Conservation (phyloP, 2,888 invertebrate species). For the Siphonodentalium dalli region DNA sequence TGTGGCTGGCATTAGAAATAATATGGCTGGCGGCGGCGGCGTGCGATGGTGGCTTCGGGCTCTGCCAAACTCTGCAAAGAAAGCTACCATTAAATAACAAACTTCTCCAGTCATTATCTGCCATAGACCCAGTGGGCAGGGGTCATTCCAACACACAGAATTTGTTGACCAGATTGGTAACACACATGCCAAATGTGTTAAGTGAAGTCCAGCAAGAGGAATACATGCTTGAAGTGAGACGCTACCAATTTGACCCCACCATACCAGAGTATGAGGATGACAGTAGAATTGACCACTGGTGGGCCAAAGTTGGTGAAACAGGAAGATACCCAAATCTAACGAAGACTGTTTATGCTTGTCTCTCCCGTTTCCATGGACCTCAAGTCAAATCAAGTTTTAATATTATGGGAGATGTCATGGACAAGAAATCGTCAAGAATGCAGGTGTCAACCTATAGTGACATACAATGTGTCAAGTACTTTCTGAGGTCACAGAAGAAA, state of each 20-base stretch:
- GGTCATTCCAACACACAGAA: conserved; percentile 20
- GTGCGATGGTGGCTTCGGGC: no score
- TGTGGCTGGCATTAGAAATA: no score
- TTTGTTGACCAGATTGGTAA: conserved; percentile 17
- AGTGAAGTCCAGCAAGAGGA: conserved; percentile 9
- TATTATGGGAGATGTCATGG: conserved; percentile 31
- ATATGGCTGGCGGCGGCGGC: no score
- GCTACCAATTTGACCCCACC: conserved; percentile 9
- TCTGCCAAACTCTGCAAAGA: no score
- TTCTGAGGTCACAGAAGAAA: conserved; percentile 21
- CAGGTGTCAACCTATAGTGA: conserved; percentile 22
- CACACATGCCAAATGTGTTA: conserved; percentile 17
- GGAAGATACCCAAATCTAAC: conserved; percentile 19
- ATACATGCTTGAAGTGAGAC: conserved; percentile 19
- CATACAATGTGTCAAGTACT: conserved; percentile 32
- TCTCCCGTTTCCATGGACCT: conserved; percentile 34
- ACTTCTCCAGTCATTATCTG: conserved; percentile 19
- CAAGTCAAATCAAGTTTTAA: conserved; percentile 31
- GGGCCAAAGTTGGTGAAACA: conserved; percentile 4
- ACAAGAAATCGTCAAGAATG: conserved; percentile 23
- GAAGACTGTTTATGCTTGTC: conserved; percentile 19
- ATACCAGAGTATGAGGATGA: conserved; percentile 9
- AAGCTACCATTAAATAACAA: conserved; percentile 31
- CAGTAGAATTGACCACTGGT: conserved; percentile 17
- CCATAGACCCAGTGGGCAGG: conserved; percentile 23